These are phyloP conservation scores for Epicauta chinensis DNA, from an alignment of 1,140 invertebrate genomes.

Conservation along the genomic window DNA sequence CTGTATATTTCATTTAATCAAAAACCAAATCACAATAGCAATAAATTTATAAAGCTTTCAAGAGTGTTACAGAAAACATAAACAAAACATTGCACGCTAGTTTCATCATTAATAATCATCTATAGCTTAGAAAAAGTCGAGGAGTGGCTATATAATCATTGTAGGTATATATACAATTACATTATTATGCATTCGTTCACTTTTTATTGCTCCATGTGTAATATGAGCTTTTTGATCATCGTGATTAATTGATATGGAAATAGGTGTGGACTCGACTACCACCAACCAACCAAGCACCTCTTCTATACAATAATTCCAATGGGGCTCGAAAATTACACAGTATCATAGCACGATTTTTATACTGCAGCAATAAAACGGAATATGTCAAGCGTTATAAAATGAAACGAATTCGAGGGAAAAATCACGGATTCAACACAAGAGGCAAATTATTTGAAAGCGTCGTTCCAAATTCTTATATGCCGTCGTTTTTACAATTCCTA, in stretches of 20 bases:
- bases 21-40: slow-evolving; percentile 6
- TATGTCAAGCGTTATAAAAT: no score
- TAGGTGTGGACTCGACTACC: neutral
- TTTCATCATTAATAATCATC: neutral
- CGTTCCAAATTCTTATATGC: no score
- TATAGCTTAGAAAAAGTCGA: neutral
- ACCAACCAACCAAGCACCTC: neutral
- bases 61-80: neutral
- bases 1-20: neutral
- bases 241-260: neutral
- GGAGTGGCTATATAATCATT: slow-evolving; percentile 6
- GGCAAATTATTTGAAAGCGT: no score
- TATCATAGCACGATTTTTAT: no score
- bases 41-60: slow-evolving; percentile 8
- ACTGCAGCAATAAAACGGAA: no score
- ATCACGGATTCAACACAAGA: no score
- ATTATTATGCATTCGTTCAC: neutral
- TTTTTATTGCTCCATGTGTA: neutral
- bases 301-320: no score
- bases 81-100: neutral
- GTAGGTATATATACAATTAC: slow-evolving; percentile 11
- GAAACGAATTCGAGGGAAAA: neutral
- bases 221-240: slow-evolving; percentile 1
- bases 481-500: no score
- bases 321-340: no score